A percentile compares a stretch with the other conserved stretches of the same genome.
phyloP scores from a whole-genome alignment of 2,797 vertebrate genomes.

The Adrianichthys oophorus region DNA sequence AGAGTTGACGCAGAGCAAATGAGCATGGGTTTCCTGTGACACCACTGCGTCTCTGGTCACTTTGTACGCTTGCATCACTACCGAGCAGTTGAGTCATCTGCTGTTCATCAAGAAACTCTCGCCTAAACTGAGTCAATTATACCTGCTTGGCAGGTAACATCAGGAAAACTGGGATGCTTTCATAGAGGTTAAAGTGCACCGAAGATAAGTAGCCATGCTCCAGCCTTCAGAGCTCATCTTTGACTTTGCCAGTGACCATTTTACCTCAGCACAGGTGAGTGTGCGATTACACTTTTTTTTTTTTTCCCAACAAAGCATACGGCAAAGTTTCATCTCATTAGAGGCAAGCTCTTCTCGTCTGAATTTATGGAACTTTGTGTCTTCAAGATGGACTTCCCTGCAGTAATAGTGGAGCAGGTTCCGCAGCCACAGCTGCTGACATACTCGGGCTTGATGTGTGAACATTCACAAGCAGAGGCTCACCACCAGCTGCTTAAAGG shows the following conservation, averaged over 20 bases:
- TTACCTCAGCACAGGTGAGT: slow-evolving; percentile 87
- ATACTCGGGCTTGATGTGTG: slow-evolving; percentile 86
- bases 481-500: slow-evolving; percentile 86
- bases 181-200: slow-evolving; percentile 49
- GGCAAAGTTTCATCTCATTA: background rate
- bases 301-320: background rate
- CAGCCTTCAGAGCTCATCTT: slow-evolving; percentile 93
- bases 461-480: slow-evolving; percentile 83
- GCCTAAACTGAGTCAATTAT: background rate
- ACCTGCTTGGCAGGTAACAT: slow-evolving; percentile 1
- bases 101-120: slow-evolving; percentile 12
- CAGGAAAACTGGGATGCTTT: slow-evolving; percentile 40
- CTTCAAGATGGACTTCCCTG: slow-evolving; percentile 88
- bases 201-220: slow-evolving; percentile 85
- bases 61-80: slow-evolving; percentile 44
- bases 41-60: slow-evolving; percentile 62
- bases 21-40: slow-evolving; percentile 72
- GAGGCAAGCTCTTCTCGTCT: background rate
- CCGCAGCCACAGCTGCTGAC: slow-evolving; percentile 87
- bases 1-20: slow-evolving; percentile 47
- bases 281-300: background rate
- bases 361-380: slow-evolving; percentile 13
- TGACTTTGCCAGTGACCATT: slow-evolving; percentile 92
- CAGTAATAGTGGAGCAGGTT: slow-evolving; percentile 92
- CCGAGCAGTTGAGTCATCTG: slow-evolving; percentile 7